Percentiles rank a stretch among this genome's conserved stretches.
These are phyloP conservation scores for Stichodactyla helianthus DNA, from an alignment of 64 coral and sea anemone species.

Conservation along the genomic window DNA sequence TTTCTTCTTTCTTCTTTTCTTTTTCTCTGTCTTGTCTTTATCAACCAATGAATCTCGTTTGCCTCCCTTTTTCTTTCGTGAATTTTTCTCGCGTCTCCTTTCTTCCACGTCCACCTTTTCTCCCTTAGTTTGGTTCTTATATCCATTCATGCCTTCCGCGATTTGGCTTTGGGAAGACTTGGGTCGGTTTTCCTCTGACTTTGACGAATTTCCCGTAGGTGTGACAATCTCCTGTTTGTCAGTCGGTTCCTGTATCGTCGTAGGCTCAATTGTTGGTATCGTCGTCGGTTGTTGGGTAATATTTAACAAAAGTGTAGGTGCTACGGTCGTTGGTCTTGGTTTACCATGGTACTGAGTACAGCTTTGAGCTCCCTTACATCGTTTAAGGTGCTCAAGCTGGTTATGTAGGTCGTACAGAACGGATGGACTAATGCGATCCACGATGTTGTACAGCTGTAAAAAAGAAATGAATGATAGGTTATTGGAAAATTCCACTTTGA, in stretches of 20 bases:
- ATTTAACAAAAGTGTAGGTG: neutral
- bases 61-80: constrained; percentile 1
- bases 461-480: constrained; percentile 2
- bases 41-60: neutral
- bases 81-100: neutral
- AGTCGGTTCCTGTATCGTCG: neutral
- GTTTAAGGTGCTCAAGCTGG: constrained; percentile 44
- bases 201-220: neutral
- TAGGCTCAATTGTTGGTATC: neutral
- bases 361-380: constrained; percentile 51
- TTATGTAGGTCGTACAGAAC: constrained; percentile 59
- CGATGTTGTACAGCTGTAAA: constrained; percentile 72
- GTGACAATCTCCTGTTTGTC: neutral
- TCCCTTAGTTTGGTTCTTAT: neutral
- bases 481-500: neutral
- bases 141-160: neutral
- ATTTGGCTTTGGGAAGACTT: neutral
- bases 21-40: constrained; percentile 6
- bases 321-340: neutral
- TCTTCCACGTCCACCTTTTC: neutral
- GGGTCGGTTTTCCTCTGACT: neutral
- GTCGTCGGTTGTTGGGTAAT: neutral
- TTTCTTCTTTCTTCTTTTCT: constrained; percentile 18
- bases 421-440: constrained; percentile 47
- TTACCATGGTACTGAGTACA: constrained; percentile 78